These are phyloP conservation scores for Austrolebias charrua DNA, from an alignment of 2,797 vertebrate species.

Conservation along the genomic window DNA sequence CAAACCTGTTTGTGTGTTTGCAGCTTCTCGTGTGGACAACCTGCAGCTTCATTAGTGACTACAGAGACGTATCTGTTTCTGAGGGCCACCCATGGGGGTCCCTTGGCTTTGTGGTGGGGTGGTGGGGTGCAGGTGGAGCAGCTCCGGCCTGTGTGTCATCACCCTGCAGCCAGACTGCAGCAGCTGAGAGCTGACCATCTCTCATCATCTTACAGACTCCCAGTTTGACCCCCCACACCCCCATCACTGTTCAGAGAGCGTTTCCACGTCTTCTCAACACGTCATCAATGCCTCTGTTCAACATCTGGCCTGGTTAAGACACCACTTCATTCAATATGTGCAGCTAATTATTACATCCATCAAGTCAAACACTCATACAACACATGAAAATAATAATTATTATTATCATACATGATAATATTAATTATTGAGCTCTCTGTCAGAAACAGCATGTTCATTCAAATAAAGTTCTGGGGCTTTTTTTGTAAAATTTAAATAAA, in stretches of 20 bases:
- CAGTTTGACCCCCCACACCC: conserved; percentile 29
- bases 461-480: too few species aligned
- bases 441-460: too few species aligned
- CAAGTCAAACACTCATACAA: background rate
- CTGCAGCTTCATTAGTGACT: conserved; percentile 65
- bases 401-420: too few species aligned
- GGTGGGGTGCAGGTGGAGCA: conserved; percentile 84
- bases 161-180: conserved; percentile 74
- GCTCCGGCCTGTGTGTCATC: conserved; percentile 87
- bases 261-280: conserved; percentile 53
- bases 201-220: conserved; percentile 62
- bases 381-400: too few species aligned
- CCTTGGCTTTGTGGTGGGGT: conserved; percentile 57
- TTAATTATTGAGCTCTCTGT: too few species aligned
- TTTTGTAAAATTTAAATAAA: too few species aligned
- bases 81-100: conserved; percentile 85
- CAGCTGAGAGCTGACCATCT: conserved; percentile 69
- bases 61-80: conserved; percentile 61
- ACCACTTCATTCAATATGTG: conserved; percentile 38
- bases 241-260: conserved; percentile 38
- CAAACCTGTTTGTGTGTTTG: conserved; percentile 14
- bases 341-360: conserved; percentile 28
- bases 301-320: conserved; percentile 35
- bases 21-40: conserved; percentile 13
- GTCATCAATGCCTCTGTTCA: conserved; percentile 16